Evolutionary conservation across 2,888 invertebrate species (phyloP), one percentile per base, ranked within the genome.

Genomic region (Athalia circularis): DNA sequence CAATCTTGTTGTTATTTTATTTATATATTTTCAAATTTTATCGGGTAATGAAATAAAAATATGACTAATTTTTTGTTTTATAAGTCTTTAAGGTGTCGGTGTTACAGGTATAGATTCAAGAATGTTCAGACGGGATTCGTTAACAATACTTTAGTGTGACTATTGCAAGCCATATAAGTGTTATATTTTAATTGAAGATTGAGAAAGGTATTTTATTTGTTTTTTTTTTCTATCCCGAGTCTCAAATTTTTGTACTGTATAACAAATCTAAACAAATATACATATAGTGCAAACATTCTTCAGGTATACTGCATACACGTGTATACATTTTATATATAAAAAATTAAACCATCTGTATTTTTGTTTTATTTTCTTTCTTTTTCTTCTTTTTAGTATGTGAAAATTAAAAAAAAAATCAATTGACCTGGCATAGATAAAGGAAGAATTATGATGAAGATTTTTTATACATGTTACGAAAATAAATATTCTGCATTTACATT

Each of bases 221-320:
- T 50, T 8, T 48, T 48, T 65, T 65, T 13, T 15, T 13, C 13
- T 54, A 54, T 52, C 11, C n/a, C 29, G 5, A 52, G 52, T 54
- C 43, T 54, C 52, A 68, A 11, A 52, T 61, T 43, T 67, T 68
- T 68, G 68, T 68, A 68, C 68, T 54, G 68, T 68, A 11, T 68
- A 29, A 68, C 29, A 65, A 48, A 65, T 54, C 54, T 68, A 9
- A 68, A 54, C 54, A 11, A 54, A 68, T 15, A 68, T 29, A 29
- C 29, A 29, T 54, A 54, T 54, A 52, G 68, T 68, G 52, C 68
- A 68, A 68, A 29, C 54, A 54, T 68, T 68, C 29, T 67, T 67
- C 9, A 15, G 9, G 54, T 54, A 11, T 54, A 11, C n/a, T 54
- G 15, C 47, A 65, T 15, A 65, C 65, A 47, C 48, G 11, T 13